These are phyloP conservation scores for Achatina immaculata DNA, from an alignment of 1,140 invertebrate species.

Conservation along the genomic window DNA sequence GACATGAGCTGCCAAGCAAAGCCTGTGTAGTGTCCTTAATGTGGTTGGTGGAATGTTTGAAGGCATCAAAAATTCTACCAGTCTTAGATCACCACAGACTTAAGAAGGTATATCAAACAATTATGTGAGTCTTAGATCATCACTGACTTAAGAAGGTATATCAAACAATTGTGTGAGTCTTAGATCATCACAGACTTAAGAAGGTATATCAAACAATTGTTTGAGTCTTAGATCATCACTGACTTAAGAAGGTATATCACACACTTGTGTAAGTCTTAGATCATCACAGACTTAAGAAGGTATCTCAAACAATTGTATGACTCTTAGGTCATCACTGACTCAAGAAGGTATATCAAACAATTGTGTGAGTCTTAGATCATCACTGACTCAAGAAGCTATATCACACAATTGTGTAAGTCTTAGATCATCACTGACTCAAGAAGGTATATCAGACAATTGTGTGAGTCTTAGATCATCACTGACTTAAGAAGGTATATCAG, in stretches of 20 bases:
- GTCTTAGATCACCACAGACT: conserved; percentile 38
- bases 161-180: conserved; percentile 29
- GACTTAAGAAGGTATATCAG: conserved; percentile 22
- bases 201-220: neutral
- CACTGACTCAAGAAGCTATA: conserved; percentile 35
- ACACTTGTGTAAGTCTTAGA: conserved; percentile 33
- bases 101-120: conserved; percentile 3
- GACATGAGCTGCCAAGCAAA: neutral
- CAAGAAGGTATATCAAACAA: conserved; percentile 14
- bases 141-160: conserved; percentile 24
- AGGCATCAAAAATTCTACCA: conserved; percentile 39
- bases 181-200: conserved; percentile 36
- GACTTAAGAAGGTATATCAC: conserved; percentile 18
- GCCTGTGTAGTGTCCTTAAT: conserved; percentile 30
- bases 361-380: conserved; percentile 25
- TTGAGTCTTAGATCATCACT: neutral
- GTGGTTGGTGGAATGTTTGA: conserved; percentile 52
- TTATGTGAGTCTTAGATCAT: neutral
- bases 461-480: neutral
- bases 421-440: conserved; percentile 23
- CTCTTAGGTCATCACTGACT: conserved; percentile 15
- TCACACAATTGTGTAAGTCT: neutral
- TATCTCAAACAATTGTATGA: neutral
- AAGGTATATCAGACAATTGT: neutral
- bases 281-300: conserved; percentile 34